Evolutionary conservation across 2,888 invertebrate genomes (phyloP).

Genomic region (Aproaerema taeniolella): DNA sequence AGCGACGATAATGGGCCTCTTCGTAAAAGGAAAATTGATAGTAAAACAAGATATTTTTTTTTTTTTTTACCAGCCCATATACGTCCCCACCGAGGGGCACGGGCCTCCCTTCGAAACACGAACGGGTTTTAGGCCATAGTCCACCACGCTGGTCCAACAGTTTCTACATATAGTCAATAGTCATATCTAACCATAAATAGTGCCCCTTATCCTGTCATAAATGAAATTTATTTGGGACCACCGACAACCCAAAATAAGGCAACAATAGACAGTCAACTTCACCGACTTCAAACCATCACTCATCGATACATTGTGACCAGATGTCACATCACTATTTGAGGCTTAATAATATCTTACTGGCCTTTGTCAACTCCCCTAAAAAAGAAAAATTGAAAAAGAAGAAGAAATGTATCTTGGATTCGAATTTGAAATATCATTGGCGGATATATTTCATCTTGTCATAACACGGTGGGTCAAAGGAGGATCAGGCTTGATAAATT

Average conservation of each 20-base stretch:
- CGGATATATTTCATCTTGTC: constrained; percentile 74
- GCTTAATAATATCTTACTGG: constrained; percentile 30
- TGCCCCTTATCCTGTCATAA: too few species aligned
- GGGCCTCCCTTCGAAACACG: too few species aligned
- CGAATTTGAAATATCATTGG: constrained; percentile 69
- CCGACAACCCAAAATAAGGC: constrained; percentile 32
- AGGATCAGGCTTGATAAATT: constrained; percentile 71
- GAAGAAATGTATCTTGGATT: constrained; percentile 45
- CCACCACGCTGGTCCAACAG: too few species aligned
- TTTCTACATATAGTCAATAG: too few species aligned
- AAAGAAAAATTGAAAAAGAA: constrained; percentile 47
- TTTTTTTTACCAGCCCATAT: too few species aligned
- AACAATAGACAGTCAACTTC: constrained; percentile 24
- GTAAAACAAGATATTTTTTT: too few species aligned
- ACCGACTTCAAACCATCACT: constrained; percentile 46
- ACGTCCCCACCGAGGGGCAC: too few species aligned
- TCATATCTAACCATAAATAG: too few species aligned
- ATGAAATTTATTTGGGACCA: too few species aligned
- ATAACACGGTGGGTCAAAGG: constrained; percentile 73
- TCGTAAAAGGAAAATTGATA: too few species aligned
- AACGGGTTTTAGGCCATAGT: too few species aligned
- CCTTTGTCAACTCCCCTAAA: constrained; percentile 29
- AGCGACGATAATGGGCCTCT: too few species aligned
- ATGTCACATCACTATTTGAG: constrained; percentile 61
- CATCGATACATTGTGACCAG: constrained; percentile 57